Conservation (phyloP, 2,113 vertebrate genomes). For the Python bivittatus region DNA sequence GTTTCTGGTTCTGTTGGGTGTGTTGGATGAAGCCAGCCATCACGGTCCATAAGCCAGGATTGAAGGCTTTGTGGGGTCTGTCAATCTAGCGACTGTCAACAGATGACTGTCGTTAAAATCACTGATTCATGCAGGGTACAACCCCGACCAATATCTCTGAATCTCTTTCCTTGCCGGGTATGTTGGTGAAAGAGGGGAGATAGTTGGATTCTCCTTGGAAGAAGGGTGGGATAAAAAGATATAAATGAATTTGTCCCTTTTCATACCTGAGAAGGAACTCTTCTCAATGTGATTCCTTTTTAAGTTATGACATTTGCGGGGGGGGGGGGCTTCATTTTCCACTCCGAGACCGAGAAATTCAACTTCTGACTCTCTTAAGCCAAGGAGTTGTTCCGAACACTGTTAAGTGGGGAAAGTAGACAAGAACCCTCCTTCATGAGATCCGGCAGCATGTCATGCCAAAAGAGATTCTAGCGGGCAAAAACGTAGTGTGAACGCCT, state of each 20-base stretch:
- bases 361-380: not conserved
- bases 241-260: not conserved
- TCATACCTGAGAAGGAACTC: no score
- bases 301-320: no score
- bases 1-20: not conserved
- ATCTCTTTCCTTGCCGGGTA: not conserved
- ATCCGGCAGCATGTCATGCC: not conserved
- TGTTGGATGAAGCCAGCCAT: not conserved
- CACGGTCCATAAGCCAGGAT: not conserved
- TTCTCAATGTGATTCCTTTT: no score
- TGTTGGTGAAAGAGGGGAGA: not conserved
- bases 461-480: not conserved
- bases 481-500: not conserved
- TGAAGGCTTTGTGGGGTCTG: not conserved
- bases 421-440: not conserved
- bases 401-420: not conserved
- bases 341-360: not conserved
- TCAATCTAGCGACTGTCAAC: not conserved
- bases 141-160: not conserved
- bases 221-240: not conserved
- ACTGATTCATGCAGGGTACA: no score
- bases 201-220: not conserved
- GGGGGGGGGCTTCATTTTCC: no score
- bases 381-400: not conserved
- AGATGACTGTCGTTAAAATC: not conserved